Evolutionary conservation across 2,113 vertebrate species (phyloP).

Genomic region (Marcusenius ussheri): DNA sequence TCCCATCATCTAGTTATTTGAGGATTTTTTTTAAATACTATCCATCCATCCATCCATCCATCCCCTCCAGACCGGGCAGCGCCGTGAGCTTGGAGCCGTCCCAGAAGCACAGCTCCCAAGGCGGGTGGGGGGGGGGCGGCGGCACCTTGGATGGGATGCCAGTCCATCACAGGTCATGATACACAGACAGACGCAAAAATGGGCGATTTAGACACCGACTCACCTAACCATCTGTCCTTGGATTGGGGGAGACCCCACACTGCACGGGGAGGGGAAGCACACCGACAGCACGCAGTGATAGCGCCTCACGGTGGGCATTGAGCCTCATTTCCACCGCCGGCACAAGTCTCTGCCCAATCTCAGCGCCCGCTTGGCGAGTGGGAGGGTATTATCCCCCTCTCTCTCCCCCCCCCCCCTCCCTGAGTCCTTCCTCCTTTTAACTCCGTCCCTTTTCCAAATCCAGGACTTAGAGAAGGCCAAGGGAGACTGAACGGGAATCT

Average conservation of each 20-base stretch:
- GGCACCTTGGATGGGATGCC: neutral
- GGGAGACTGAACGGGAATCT: neutral
- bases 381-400: neutral
- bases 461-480: neutral
- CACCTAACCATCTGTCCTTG: neutral
- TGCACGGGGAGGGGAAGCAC: neutral
- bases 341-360: neutral
- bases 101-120: neutral
- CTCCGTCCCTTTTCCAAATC: neutral
- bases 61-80: neutral
- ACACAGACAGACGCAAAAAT: neutral
- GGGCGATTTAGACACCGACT: neutral
- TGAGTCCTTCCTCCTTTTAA: neutral
- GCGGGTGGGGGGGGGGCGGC: neutral
- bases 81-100: neutral
- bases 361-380: neutral
- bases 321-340: neutral
- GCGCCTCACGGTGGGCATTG: neutral
- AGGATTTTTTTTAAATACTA: neutral
- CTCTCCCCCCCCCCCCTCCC: neutral
- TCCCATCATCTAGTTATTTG: neutral
- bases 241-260: neutral
- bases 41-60: neutral
- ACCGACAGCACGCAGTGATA: neutral
- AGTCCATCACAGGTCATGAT: neutral